Percentiles rank a stretch among this genome's conserved stretches.
phyloP scores from a whole-genome alignment of 23 tunicate species.

The Styela plicata region DNA sequence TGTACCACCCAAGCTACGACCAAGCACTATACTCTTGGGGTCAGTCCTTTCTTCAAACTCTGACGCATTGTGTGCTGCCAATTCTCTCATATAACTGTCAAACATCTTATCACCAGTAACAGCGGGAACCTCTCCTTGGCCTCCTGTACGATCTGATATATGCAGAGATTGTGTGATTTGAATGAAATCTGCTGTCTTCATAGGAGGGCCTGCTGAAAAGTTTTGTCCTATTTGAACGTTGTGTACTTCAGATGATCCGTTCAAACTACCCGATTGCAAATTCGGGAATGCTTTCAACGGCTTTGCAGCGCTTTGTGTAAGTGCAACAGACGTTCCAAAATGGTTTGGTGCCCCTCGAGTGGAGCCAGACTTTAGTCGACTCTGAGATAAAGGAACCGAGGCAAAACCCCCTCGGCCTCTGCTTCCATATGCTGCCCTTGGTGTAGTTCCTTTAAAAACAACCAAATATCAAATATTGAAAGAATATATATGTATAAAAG shows the following conservation, averaged over 20 bases:
- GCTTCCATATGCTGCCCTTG: neutral
- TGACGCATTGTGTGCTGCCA: constrained; percentile 32
- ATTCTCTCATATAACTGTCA: constrained; percentile 88
- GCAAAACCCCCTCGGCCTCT: constrained; percentile 39
- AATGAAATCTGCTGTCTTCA: constrained; percentile 65
- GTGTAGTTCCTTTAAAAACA: neutral
- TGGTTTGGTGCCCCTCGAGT: neutral
- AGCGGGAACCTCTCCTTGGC: constrained; percentile 25
- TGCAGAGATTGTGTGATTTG: constrained; percentile 78
- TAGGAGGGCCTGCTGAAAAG: neutral
- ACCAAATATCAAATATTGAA: too few relatives aligned
- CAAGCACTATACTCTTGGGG: constrained; percentile 20
- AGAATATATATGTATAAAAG: too few relatives aligned
- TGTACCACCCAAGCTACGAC: constrained; percentile 69
- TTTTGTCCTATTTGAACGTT: neutral
- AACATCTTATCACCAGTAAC: constrained; percentile 52
- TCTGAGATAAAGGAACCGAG: constrained; percentile 14
- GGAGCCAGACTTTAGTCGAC: neutral
- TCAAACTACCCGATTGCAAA: neutral
- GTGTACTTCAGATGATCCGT: neutral
- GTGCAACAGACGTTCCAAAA: constrained; percentile 1
- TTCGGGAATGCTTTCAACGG: neutral
- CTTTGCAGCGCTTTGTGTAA: neutral
- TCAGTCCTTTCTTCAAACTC: constrained; percentile 23
- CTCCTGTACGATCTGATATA: constrained; percentile 19